phyloP scores from a whole-genome alignment of 2,888 invertebrate species.

The Vandiemenella viatica region DNA sequence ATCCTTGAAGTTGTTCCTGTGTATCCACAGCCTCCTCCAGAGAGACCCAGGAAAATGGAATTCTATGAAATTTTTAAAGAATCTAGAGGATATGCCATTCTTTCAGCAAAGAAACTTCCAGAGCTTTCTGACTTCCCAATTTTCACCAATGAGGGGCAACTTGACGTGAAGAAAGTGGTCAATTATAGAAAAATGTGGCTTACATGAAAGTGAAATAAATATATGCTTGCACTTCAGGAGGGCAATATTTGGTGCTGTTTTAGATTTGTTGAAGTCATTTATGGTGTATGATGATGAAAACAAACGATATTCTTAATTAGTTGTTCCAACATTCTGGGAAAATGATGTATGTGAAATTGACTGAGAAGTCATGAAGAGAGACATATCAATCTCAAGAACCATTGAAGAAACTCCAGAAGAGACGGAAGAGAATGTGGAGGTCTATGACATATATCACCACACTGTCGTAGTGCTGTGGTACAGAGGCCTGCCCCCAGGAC shows the following conservation, averaged over 20 bases:
- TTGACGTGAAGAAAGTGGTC: background rate
- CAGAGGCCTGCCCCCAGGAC: background rate
- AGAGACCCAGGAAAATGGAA: slow-evolving; percentile 27
- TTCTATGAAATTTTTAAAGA: slow-evolving; percentile 38
- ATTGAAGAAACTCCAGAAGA: background rate
- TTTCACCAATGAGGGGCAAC: background rate
- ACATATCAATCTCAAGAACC: background rate
- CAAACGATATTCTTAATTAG: background rate
- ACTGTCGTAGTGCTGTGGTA: background rate
- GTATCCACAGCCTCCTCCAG: slow-evolving; percentile 31
- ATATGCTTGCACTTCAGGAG: background rate
- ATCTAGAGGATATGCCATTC: slow-evolving; percentile 42
- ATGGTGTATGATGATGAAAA: background rate
- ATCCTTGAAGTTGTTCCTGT: slow-evolving; percentile 38
- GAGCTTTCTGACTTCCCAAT: slow-evolving; percentile 6
- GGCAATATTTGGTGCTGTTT: background rate
- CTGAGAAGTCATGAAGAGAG: background rate
- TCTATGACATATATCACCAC: background rate
- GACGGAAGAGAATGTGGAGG: background rate
- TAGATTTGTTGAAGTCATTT: background rate
- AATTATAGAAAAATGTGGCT: background rate
- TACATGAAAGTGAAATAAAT: background rate
- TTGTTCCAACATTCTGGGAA: background rate
- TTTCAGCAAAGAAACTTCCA: slow-evolving; percentile 45
- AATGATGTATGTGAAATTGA: background rate